phyloP scores from a whole-genome alignment of 2,797 vertebrate genomes.

The Helarctos malayanus region DNA sequence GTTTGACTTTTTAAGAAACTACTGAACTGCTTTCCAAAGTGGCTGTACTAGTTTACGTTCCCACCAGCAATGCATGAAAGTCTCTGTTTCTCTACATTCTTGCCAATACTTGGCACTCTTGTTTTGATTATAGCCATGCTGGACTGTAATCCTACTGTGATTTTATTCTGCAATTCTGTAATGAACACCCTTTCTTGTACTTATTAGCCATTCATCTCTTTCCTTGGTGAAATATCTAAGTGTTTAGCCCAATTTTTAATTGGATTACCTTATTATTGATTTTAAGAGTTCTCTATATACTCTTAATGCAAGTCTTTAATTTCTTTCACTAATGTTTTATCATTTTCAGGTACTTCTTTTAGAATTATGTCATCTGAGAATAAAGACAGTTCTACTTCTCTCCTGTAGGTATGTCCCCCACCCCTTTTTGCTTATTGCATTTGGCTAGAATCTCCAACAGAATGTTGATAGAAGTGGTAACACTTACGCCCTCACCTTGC shows the following conservation, averaged over 20 bases:
- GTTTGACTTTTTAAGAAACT: neutral
- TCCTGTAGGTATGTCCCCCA: neutral
- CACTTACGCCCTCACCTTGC: neutral
- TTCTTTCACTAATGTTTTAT: neutral
- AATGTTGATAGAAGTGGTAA: neutral
- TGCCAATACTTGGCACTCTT: neutral
- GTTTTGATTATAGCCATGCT: neutral
- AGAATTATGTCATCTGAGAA: neutral
- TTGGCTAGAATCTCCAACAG: neutral
- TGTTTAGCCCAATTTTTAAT: neutral
- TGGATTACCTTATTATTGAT: neutral
- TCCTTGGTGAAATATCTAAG: neutral
- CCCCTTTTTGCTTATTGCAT: neutral
- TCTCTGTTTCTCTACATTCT: neutral
- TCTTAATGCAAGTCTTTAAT: neutral
- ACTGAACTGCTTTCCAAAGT: neutral
- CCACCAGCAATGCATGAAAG: neutral
- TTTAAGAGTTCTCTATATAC: neutral
- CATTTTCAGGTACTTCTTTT: slow-evolving; percentile 13
- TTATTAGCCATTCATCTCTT: neutral
- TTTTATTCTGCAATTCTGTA: slow-evolving; percentile 22
- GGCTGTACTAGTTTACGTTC: neutral
- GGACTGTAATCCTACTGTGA: neutral
- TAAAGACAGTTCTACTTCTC: neutral
- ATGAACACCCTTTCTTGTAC: neutral